These are phyloP conservation scores for Drosophila macrothrix DNA, from an alignment of 2,888 invertebrate species.

Conservation along the genomic window DNA sequence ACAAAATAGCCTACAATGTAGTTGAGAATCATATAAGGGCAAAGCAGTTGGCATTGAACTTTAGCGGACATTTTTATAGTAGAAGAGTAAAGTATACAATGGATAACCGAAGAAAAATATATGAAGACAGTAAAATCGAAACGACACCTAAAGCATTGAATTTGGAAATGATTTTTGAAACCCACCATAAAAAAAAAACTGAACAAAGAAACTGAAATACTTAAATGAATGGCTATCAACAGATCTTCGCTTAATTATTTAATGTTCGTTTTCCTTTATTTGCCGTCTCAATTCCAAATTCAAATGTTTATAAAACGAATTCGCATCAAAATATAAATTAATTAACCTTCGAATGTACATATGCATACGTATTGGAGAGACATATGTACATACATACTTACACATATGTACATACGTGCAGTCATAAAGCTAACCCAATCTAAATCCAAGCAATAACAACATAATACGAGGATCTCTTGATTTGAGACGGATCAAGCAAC, in stretches of 20 bases:
- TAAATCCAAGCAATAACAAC: constrained; percentile 16
- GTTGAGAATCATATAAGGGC: constrained; percentile 35
- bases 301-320: constrained; percentile 15
- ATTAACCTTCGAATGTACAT: constrained; percentile 51
- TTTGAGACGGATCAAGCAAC: constrained; percentile 15
- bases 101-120: constrained; percentile 24
- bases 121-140: constrained; percentile 27
- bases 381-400: constrained; percentile 39
- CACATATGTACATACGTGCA: constrained; percentile 39
- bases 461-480: constrained; percentile 8
- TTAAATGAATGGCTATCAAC: constrained; percentile 18
- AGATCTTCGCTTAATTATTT: constrained; percentile 21
- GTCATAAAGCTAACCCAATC: constrained; percentile 31
- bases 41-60: constrained; percentile 35
- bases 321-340: constrained; percentile 35
- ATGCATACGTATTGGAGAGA: constrained; percentile 44
- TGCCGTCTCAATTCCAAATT: constrained; percentile 37
- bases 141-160: constrained; percentile 42
- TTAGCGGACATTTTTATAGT: constrained; percentile 44
- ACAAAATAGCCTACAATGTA: constrained; percentile 54
- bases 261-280: constrained; percentile 9
- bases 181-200: constrained; percentile 58
- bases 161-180: constrained; percentile 69
- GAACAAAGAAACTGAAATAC: constrained; percentile 25
- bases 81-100: constrained; percentile 31